These are phyloP conservation scores for Temnothorax unifasciatus DNA, from an alignment of 2,888 invertebrate genomes.

Conservation along the genomic window DNA sequence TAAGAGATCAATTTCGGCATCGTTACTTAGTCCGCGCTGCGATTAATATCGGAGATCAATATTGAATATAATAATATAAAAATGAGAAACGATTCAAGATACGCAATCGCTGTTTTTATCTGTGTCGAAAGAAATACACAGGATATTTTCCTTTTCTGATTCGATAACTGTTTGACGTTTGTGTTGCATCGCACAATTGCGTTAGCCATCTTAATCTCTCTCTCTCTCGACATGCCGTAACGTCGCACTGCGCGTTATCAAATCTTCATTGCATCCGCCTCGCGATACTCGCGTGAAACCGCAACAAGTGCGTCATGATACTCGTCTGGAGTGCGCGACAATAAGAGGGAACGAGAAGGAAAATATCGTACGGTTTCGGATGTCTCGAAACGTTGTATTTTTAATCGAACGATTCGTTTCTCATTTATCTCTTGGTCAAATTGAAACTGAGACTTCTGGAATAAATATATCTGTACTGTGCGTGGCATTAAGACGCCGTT, in stretches of 20 bases:
- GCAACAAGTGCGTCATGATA: slow-evolving; percentile 26
- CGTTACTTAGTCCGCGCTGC: background rate
- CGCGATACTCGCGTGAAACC: slow-evolving; percentile 28
- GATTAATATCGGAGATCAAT: background rate
- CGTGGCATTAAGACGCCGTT: background rate
- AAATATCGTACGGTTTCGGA: background rate
- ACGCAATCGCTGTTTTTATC: background rate
- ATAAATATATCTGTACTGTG: background rate
- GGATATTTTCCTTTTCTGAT: background rate
- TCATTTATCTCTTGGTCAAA: background rate
- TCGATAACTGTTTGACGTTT: background rate
- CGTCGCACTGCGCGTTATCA: slow-evolving; percentile 34
- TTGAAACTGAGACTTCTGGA: background rate
- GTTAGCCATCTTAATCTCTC: slow-evolving; percentile 42
- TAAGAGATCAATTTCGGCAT: background rate
- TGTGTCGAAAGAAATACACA: background rate
- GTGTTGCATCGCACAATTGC: slow-evolving; percentile 40
- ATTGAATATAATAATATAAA: background rate
- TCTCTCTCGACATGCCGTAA: slow-evolving; percentile 27
- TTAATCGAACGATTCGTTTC: too few species aligned
- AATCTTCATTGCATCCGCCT: slow-evolving; percentile 40
- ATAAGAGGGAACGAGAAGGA: background rate
- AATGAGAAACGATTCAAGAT: background rate
- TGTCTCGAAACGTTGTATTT: background rate
- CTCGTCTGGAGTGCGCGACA: background rate